Evolutionary conservation across 1,140 invertebrate genomes (phyloP).

Genomic region (Dolichoris vasculosae): DNA sequence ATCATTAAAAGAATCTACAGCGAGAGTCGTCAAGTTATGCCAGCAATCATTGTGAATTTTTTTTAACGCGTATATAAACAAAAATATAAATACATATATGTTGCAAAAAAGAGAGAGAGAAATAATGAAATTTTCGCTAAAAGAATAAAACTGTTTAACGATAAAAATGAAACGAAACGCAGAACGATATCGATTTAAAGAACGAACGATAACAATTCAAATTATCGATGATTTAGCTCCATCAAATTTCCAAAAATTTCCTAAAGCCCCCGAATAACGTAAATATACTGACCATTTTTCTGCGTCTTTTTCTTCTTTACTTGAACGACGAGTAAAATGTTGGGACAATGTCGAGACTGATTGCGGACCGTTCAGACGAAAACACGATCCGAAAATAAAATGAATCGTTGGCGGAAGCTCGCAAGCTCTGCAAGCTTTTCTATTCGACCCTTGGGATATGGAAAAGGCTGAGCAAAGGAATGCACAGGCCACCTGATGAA

Average conservation of each 20-base stretch:
- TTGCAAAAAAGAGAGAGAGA: not conserved
- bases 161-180: not conserved
- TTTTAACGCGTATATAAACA: not conserved
- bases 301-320: not conserved
- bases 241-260: constrained; percentile 67
- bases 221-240: constrained; percentile 13
- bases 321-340: constrained; percentile 11
- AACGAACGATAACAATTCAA: too few species aligned
- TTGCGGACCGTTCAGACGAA: constrained; percentile 65
- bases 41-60: constrained; percentile 56
- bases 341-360: constrained; percentile 67
- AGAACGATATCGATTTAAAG: too few species aligned
- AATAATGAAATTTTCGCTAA: too few species aligned
- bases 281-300: constrained; percentile 39
- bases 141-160: too few species aligned
- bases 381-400: constrained; percentile 70
- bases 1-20: constrained; percentile 21
- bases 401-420: constrained; percentile 52
- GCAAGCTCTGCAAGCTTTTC: constrained; percentile 12
- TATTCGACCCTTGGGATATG: constrained; percentile 20
- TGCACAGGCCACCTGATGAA: constrained; percentile 17
- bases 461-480: constrained; percentile 2
- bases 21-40: constrained; percentile 54
- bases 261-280: constrained; percentile 59
- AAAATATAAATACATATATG: not conserved